Evolutionary conservation across 1,140 invertebrate genomes (phyloP).

Genomic region (Caerostris extrusa): DNA sequence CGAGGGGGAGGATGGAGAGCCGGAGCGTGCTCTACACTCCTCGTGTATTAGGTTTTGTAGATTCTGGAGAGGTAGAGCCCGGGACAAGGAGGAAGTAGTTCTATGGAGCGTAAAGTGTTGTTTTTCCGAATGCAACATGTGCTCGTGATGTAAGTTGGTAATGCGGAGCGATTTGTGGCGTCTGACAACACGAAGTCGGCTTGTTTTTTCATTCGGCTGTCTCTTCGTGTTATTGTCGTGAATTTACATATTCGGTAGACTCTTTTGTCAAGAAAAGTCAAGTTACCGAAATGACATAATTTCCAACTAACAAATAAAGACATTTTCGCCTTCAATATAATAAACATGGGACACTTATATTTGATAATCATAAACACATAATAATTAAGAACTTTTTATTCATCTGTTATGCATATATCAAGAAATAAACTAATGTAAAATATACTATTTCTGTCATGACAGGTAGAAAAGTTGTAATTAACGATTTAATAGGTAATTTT

Average conservation of each 20-base stretch:
- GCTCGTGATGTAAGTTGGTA: slow-evolving; percentile 36
- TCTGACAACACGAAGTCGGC: background rate
- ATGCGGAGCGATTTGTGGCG: background rate
- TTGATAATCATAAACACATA: no score
- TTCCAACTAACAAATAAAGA: no score
- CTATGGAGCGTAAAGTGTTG: slow-evolving; percentile 20
- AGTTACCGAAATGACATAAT: no score
- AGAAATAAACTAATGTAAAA: no score
- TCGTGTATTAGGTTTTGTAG: slow-evolving; percentile 20
- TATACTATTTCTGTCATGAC: no score
- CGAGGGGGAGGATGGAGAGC: background rate
- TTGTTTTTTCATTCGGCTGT: background rate
- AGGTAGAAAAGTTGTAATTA: no score
- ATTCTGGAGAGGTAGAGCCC: background rate
- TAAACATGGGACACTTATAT: no score
- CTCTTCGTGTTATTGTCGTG: background rate
- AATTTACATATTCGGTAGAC: background rate
- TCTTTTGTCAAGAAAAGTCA: background rate
- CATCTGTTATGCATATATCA: no score
- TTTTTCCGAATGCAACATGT: slow-evolving; percentile 52
- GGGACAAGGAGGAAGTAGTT: background rate
- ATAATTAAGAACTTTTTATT: no score
- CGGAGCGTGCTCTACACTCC: slow-evolving; percentile 12
- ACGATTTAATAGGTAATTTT: no score
- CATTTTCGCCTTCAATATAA: no score